Conservation (phyloP, 2,888 invertebrate genomes). For the Julus scandinavius region DNA sequence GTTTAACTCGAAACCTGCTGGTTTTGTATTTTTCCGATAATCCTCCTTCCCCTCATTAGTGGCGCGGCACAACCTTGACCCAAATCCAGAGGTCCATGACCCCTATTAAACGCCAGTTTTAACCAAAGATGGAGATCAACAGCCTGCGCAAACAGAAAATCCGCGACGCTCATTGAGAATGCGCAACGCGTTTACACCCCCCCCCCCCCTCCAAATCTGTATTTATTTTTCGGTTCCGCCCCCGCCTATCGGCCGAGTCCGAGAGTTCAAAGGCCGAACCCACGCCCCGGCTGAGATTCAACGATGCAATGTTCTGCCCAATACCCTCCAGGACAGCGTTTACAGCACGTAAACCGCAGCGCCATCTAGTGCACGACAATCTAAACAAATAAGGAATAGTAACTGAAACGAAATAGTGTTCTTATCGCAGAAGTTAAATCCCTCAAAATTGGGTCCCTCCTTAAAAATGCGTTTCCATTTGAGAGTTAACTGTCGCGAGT, state of each 20-base stretch:
- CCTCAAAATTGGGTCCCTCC: no score
- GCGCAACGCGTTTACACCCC: not conserved
- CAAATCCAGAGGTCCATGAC: conserved; percentile 19
- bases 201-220: not conserved
- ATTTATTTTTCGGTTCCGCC: not conserved
- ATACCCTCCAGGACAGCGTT: not conserved
- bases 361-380: no score
- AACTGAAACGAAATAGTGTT: no score
- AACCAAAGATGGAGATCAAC: conserved; percentile 24
- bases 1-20: not conserved
- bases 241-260: not conserved
- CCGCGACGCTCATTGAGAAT: not conserved
- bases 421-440: no score
- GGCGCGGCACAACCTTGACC: not conserved
- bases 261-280: not conserved
- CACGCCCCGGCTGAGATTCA: not conserved
- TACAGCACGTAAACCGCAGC: no score
- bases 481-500: no score
- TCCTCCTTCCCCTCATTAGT: not conserved
- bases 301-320: not conserved
- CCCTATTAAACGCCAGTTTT: conserved; percentile 5
- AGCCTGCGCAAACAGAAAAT: not conserved
- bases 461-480: no score
- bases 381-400: no score
- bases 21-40: not conserved